phyloP scores from a whole-genome alignment of 1,140 invertebrate genomes.

The Drosophila arizonae region DNA sequence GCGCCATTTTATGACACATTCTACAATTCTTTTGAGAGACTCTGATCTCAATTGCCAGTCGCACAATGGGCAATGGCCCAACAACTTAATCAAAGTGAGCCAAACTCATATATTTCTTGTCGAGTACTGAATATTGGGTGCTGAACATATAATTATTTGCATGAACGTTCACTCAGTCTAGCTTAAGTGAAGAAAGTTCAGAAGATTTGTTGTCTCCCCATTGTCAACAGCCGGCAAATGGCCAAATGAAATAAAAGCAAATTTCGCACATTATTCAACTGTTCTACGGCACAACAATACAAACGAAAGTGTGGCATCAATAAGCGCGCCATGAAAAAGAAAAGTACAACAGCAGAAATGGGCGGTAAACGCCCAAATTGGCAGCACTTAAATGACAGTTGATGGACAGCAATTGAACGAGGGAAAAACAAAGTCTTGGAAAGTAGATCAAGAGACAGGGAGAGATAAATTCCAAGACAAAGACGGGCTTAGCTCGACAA shows the following conservation, averaged over 20 bases:
- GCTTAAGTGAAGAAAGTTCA: conserved; percentile 38
- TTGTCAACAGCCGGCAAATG: conserved; percentile 29
- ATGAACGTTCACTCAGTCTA: conserved; percentile 28
- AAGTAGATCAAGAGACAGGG: conserved; percentile 28
- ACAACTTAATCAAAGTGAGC: conserved; percentile 44
- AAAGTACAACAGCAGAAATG: conserved; percentile 13
- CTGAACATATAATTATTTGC: conserved; percentile 42
- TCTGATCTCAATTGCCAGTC: conserved; percentile 29
- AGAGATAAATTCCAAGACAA: neutral
- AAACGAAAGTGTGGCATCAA: conserved; percentile 52
- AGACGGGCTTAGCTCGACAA: no score
- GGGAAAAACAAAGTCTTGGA: conserved; percentile 27
- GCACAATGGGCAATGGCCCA: conserved; percentile 27
- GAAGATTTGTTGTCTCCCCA: conserved; percentile 27
- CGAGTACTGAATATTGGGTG: conserved; percentile 27
- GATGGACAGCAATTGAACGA: conserved; percentile 37
- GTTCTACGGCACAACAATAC: conserved; percentile 39
- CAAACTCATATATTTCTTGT: neutral
- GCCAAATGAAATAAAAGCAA: conserved; percentile 40
- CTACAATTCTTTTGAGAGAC: conserved; percentile 8
- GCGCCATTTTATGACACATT: conserved; percentile 43
- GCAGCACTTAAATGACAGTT: conserved; percentile 43
- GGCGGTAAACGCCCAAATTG: conserved; percentile 26
- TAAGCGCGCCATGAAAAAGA: conserved; percentile 6
- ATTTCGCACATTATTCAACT: conserved; percentile 55